Evolutionary conservation across 2,797 vertebrate species (phyloP).

Genomic region (Tragelaphus eurycerus): DNA sequence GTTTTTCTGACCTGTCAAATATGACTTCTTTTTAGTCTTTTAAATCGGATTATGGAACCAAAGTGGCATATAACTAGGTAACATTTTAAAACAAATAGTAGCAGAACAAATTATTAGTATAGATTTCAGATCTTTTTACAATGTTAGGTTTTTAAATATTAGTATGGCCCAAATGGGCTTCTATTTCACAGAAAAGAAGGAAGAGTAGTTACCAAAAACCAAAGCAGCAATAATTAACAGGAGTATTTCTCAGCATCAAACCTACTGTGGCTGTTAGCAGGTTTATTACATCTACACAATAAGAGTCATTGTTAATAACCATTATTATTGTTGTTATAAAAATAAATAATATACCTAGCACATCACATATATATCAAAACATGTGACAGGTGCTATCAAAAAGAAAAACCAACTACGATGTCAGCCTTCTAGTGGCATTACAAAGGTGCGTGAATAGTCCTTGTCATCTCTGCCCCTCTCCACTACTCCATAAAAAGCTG

Average conservation of each 20-base stretch:
- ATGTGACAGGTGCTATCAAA: background rate
- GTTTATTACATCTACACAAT: background rate
- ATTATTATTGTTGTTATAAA: background rate
- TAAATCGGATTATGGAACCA: background rate
- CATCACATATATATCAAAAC: background rate
- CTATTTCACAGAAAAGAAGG: background rate
- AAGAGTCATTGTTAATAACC: background rate
- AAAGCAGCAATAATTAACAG: background rate
- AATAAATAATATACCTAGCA: background rate
- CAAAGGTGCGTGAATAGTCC: background rate
- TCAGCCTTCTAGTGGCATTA: background rate
- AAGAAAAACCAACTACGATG: background rate
- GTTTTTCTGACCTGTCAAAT: background rate
- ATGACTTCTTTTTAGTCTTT: background rate
- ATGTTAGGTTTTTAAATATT: background rate
- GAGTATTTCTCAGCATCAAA: background rate
- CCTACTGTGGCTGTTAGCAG: background rate
- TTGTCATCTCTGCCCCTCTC: background rate
- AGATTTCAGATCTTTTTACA: background rate
- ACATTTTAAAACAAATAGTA: background rate
- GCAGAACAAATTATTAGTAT: background rate
- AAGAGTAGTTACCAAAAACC: background rate
- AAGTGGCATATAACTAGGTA: background rate
- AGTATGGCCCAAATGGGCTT: background rate
- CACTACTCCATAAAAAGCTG: background rate